phyloP scores from a whole-genome alignment of 2,797 vertebrate species.

The Pangasius mekongensis region DNA sequence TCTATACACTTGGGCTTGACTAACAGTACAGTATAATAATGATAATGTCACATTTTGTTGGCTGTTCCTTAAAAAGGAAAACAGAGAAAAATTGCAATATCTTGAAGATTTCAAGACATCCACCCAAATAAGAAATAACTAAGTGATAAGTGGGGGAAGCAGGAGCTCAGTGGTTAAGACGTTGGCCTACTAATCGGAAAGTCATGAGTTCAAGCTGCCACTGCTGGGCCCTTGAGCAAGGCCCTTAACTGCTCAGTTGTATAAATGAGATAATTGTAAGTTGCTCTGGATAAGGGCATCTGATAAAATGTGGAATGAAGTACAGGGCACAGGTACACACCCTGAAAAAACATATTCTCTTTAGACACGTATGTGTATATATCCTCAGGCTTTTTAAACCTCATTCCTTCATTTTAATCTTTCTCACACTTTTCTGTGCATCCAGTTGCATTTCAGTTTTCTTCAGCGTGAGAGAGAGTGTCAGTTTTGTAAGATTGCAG shows the following conservation, averaged over 20 bases:
- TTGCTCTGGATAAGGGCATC: no score
- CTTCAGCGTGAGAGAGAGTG: background rate
- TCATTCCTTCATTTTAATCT: background rate
- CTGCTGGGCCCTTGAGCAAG: no score
- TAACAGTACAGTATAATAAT: constrained; percentile 22
- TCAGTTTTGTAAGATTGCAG: background rate
- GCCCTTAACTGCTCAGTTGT: no score
- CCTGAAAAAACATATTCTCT: background rate
- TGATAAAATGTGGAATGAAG: background rate
- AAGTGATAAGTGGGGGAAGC: no score
- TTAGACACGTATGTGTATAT: background rate
- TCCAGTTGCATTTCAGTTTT: constrained; percentile 1
- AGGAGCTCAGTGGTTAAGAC: no score
- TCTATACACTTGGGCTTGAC: background rate
- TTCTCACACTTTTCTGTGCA: background rate
- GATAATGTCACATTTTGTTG: background rate
- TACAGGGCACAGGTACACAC: background rate
- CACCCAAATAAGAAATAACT: background rate
- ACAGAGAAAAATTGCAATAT: background rate
- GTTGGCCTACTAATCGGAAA: no score
- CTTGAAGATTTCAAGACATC: background rate
- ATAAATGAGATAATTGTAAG: no score
- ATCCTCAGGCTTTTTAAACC: background rate
- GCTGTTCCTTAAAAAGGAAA: background rate
- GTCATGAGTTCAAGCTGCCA: no score